Conservation (phyloP, 2,113 vertebrate genomes). For the Perca schrenkii region DNA sequence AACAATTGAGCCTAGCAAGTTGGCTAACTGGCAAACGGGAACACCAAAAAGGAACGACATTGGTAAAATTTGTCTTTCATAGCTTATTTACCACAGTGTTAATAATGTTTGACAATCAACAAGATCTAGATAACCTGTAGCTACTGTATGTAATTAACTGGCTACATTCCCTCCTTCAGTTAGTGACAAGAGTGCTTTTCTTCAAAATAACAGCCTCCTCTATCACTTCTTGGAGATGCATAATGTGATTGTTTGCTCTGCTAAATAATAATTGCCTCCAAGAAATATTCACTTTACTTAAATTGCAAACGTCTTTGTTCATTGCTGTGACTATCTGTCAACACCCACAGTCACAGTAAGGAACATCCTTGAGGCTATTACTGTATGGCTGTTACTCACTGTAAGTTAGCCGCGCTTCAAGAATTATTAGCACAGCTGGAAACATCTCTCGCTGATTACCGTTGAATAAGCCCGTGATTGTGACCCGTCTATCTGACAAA, state of each 20-base stretch:
- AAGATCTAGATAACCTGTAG: background rate
- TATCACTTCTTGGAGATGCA: background rate
- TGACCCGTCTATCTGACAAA: background rate
- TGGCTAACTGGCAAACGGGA: background rate
- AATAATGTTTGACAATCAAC: background rate
- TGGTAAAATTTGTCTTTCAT: background rate
- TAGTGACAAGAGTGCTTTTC: too few species aligned
- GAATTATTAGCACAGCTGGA: background rate
- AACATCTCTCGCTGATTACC: background rate
- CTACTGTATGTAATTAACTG: background rate
- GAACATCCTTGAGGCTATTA: background rate
- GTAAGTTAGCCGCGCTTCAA: background rate
- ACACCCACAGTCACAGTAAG: slow-evolving; percentile 11
- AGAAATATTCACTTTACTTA: background rate
- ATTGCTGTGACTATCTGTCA: background rate
- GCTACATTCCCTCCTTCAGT: background rate
- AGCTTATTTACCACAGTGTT: slow-evolving; percentile 5
- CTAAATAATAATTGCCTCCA: slow-evolving; percentile 10
- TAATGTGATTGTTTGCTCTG: background rate
- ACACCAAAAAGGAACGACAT: background rate
- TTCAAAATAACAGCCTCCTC: background rate
- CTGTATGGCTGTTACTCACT: slow-evolving; percentile 15
- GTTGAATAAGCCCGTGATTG: background rate
- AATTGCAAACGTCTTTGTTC: background rate
- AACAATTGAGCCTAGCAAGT: background rate